A percentile compares a stretch with the other conserved stretches of the same genome.
These are phyloP conservation scores for Chrysochloris asiatica DNA, from an alignment of 2,113 vertebrate species.

Conservation along the genomic window DNA sequence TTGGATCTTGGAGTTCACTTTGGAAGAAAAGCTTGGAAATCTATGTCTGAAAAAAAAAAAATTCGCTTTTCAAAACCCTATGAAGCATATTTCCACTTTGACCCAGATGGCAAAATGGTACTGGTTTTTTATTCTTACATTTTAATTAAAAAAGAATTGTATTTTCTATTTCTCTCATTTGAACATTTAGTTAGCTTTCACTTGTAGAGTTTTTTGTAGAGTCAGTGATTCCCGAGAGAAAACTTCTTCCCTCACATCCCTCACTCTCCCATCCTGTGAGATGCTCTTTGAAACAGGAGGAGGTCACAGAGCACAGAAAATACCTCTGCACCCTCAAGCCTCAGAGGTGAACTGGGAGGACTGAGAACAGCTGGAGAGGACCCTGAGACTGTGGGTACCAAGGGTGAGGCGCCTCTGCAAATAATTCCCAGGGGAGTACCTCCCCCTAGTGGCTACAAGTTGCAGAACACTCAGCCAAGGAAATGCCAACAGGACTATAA, in stretches of 20 bases:
- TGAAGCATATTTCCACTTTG: background rate
- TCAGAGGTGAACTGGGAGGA: background rate
- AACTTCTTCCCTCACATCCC: background rate
- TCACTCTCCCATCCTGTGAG: background rate
- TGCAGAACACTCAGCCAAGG: background rate
- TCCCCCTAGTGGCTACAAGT: conserved; percentile 50
- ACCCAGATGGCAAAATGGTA: background rate
- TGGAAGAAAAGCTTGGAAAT: background rate
- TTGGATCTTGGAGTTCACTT: background rate
- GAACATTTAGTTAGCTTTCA: background rate
- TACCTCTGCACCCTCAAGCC: background rate
- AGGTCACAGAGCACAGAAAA: background rate
- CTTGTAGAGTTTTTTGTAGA: background rate
- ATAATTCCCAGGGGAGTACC: background rate
- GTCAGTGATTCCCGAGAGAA: background rate
- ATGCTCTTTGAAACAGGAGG: background rate
- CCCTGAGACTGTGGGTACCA: background rate
- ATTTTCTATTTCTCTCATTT: background rate
- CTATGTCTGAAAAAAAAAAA: background rate
- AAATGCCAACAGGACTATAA: background rate
- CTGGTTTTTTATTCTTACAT: background rate
- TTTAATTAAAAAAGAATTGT: background rate
- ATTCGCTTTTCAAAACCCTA: rapidly evolving
- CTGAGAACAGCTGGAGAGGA: background rate
- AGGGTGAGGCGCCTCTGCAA: background rate